Evolutionary conservation across 2,113 vertebrate species (phyloP), one percentile per base, ranked within the genome.

Genomic region (Dendropsophus ebraccatus): DNA sequence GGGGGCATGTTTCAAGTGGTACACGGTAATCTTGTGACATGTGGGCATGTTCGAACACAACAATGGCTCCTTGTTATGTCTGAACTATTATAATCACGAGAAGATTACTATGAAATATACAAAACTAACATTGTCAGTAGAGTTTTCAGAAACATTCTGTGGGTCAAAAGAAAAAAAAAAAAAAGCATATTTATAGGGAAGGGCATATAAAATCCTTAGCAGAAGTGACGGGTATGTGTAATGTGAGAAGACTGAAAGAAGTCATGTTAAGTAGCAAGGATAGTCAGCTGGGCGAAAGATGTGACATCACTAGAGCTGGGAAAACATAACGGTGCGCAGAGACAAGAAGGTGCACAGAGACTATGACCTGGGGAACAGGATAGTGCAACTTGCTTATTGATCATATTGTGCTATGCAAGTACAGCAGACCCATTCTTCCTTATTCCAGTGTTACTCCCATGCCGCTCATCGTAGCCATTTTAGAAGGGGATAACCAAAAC

Each of bases 381-480:
- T 77, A 69, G 83, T 70, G 62, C 84, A 85, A 85, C 60, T 54
- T 78, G 74, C 56, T 74, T 70, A 76, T 79, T 67, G 23, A 69
- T 78, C 41, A 65, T 77, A 77, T 78, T 85, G 83, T 85, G 74
- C 60, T 78, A 35, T 78, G 83, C 28, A 85, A 62, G 37, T 45
- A 76, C 32, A 50, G n/a, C 41, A 67, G 21, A 82, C 58, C 49
- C 50, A 62, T 47, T 47, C 11, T 65, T 25, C 47, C 58, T 37
- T 23, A 32, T 7, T 56, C 49, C 19, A 79, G 6, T 56, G 30
- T 45, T 52, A 8, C 30, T 35, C 4, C 9, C 19, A 13, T 30
- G 37, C 10, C 30, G 14, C 41, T 17, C 28, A 54, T 6, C 10
- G 17, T 2, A 11, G 23, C 19, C 13, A 41, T 75, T 62, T 72